Evolutionary conservation across 2,113 vertebrate species (phyloP).

Genomic region (Spea multiplicata): DNA sequence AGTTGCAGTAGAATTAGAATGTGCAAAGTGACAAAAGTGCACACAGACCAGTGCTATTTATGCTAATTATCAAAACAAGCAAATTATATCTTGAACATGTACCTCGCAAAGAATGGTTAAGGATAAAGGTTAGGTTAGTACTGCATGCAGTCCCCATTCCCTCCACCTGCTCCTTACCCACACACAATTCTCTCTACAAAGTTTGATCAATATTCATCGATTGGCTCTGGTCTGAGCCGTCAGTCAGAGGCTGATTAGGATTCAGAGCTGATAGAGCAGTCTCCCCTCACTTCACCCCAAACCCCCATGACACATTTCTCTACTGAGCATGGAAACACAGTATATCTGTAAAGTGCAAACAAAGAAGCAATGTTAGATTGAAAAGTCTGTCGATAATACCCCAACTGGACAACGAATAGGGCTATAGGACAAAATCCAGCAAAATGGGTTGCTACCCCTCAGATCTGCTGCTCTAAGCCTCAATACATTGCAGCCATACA

Average conservation of each 20-base stretch:
- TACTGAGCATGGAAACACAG: not conserved
- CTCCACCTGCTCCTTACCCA: not conserved
- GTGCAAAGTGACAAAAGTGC: too few species aligned
- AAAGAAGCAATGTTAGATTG: not conserved
- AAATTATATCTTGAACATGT: not conserved
- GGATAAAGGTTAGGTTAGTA: not conserved
- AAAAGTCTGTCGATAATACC: not conserved
- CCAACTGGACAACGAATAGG: too few species aligned
- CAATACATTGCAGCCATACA: too few species aligned
- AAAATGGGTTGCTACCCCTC: too few species aligned
- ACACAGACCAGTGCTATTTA: too few species aligned
- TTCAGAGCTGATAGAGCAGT: slow-evolving; percentile 21
- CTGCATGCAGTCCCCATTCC: not conserved
- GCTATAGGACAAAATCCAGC: too few species aligned
- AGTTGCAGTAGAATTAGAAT: too few species aligned
- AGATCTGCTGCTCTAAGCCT: too few species aligned
- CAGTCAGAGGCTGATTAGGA: slow-evolving; percentile 38
- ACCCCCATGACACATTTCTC: not conserved
- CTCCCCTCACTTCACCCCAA: slow-evolving; percentile 26
- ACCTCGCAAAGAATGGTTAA: not conserved
- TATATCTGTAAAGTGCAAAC: not conserved
- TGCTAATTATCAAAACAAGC: too few species aligned
- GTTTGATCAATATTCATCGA: slow-evolving; percentile 24
- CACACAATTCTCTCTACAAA: fast-evolving
- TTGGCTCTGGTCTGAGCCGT: slow-evolving; percentile 30